Percentiles rank a stretch among this genome's conserved stretches.
phyloP scores from a whole-genome alignment of 1,140 invertebrate genomes.

The Bicyclus anynana region DNA sequence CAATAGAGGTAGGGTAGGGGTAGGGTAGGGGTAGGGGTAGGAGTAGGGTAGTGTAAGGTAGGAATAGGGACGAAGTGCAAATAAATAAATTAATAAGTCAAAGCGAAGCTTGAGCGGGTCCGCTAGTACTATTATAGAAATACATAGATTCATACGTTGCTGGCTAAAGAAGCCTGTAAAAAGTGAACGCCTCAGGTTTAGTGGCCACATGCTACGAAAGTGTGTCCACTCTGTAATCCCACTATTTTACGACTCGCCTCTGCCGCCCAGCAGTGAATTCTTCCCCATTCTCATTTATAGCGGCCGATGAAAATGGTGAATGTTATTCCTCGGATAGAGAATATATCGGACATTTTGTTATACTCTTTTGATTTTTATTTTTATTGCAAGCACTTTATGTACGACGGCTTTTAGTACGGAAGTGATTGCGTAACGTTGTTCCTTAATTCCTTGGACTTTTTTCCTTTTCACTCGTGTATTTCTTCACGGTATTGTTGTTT shows the following conservation, averaged over 20 bases:
- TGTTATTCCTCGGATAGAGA: constrained; percentile 17
- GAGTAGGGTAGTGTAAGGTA: too few relatives aligned
- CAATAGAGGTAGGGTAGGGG: too few relatives aligned
- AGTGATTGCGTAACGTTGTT: constrained; percentile 1
- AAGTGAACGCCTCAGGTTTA: neutral
- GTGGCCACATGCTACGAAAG: constrained; percentile 9
- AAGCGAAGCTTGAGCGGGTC: too few relatives aligned
- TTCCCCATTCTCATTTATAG: constrained; percentile 51
- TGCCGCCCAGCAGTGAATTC: constrained; percentile 40
- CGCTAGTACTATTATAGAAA: too few relatives aligned
- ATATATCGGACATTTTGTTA: constrained; percentile 21
- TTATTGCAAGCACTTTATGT: constrained; percentile 19
- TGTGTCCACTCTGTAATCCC: constrained; percentile 51
- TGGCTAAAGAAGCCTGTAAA: too few relatives aligned
- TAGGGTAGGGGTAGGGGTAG: too few relatives aligned
- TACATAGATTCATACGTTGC: too few relatives aligned
- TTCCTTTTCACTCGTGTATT: neutral
- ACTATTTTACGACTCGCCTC: constrained; percentile 54
- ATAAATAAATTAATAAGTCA: too few relatives aligned
- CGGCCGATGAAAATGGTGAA: constrained; percentile 32
- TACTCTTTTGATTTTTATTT: constrained; percentile 25
- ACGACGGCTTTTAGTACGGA: constrained; percentile 4
- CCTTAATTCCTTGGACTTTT: neutral
- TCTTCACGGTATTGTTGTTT: neutral
- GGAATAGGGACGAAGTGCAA: too few relatives aligned